Evolutionary conservation across 2,113 vertebrate species (phyloP).

Genomic region (Hippocampus abdominalis): DNA sequence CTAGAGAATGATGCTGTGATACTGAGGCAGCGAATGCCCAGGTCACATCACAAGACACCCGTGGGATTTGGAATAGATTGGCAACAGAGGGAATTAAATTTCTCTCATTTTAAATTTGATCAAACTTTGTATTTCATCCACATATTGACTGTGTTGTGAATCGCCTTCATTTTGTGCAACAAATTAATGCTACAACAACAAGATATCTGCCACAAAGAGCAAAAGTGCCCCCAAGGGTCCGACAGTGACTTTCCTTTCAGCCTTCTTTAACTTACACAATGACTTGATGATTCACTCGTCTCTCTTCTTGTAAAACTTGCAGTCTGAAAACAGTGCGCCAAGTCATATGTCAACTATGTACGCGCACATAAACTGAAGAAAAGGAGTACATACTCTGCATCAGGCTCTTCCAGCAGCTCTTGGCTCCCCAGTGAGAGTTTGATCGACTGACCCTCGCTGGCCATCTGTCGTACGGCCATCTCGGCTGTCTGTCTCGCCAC

Average conservation of each 20-base stretch:
- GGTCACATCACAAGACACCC: constrained; percentile 42
- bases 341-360: background rate
- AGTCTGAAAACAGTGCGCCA: constrained; percentile 51
- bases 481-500: constrained; percentile 69
- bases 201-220: background rate
- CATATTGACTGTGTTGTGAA: background rate
- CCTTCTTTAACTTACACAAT: constrained; percentile 65
- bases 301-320: constrained; percentile 42
- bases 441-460: constrained; percentile 54
- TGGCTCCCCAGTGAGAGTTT: constrained; percentile 61
- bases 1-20: constrained; percentile 45
- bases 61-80: constrained; percentile 25
- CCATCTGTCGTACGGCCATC: constrained; percentile 65
- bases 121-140: background rate
- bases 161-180: background rate
- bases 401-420: constrained; percentile 57
- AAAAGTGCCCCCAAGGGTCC: background rate
- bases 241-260: background rate
- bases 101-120: background rate
- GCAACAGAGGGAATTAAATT: background rate
- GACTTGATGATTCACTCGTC: constrained; percentile 24
- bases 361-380: background rate
- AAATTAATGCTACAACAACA: background rate
- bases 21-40: constrained; percentile 22
- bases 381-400: constrained; percentile 42